A percentile compares a stretch with the other conserved stretches of the same genome.
These are phyloP conservation scores for Herpailurus yagouaroundi DNA, from an alignment of 2,113 vertebrate genomes.

Conservation along the genomic window DNA sequence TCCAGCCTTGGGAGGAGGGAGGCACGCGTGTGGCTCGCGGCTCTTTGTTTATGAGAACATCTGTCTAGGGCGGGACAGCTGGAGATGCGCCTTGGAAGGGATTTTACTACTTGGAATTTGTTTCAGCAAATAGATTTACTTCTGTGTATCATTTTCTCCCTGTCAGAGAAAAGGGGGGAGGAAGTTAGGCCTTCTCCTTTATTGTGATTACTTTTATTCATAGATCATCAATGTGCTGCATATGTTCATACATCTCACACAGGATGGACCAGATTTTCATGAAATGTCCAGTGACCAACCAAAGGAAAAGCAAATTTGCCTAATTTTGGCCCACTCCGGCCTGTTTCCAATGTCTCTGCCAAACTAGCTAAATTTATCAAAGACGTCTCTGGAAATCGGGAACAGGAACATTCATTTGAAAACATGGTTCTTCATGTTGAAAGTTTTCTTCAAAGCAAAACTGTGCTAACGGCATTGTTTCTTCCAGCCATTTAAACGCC, in stretches of 20 bases:
- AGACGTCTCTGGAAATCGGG: neutral
- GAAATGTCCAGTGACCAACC: neutral
- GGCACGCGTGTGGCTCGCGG: neutral
- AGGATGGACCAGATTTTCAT: neutral
- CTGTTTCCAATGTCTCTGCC: neutral
- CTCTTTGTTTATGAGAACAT: neutral
- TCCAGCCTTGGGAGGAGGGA: neutral
- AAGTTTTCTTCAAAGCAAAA: slow-evolving; percentile 58
- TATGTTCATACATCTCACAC: neutral
- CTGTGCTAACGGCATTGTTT: slow-evolving; percentile 19
- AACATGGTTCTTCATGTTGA: neutral
- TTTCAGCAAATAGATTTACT: slow-evolving; percentile 14
- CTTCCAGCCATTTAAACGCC: slow-evolving; percentile 39
- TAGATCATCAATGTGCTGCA: neutral
- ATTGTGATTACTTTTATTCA: neutral
- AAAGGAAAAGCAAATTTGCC: too few relatives aligned
- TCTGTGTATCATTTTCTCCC: neutral
- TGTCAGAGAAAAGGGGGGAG: neutral
- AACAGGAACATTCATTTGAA: neutral
- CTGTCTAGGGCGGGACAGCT: slow-evolving; percentile 25
- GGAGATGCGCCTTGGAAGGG: neutral
- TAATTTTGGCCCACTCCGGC: fast-evolving
- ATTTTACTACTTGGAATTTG: slow-evolving; percentile 32
- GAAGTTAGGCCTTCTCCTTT: neutral
- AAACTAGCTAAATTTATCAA: neutral